Evolutionary conservation across 2,113 vertebrate species (phyloP).

Genomic region (Corythaixoides concolor): DNA sequence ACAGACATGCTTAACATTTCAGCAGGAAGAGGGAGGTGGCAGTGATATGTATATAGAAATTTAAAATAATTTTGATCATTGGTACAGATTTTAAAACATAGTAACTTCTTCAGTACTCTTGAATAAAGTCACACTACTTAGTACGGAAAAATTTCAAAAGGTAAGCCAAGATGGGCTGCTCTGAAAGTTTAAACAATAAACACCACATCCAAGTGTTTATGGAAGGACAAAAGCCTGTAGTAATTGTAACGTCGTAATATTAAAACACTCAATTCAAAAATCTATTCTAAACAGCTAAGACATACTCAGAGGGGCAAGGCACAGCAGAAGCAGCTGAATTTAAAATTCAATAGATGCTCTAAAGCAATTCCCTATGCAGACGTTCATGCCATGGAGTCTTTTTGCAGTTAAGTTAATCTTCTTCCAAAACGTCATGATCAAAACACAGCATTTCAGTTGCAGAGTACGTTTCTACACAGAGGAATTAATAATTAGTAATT

Average conservation of each 20-base stretch:
- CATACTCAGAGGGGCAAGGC: background rate
- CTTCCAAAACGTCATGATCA: background rate
- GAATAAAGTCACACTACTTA: background rate
- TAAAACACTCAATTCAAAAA: background rate
- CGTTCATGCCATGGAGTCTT: background rate
- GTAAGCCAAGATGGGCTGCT: background rate
- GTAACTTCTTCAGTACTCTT: background rate
- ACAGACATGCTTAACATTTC: background rate
- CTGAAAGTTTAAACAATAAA: background rate
- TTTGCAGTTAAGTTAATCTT: background rate
- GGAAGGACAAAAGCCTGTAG: background rate
- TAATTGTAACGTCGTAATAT: background rate
- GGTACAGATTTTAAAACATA: background rate
- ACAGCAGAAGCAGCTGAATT: background rate
- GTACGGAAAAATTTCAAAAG: background rate
- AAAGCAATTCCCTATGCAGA: background rate
- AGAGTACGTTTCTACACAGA: background rate
- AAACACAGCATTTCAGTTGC: background rate
- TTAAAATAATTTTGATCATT: background rate
- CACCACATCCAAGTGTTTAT: background rate
- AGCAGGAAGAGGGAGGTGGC: rapidly evolving
- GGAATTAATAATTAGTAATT: background rate
- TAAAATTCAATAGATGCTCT: background rate
- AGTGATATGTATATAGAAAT: background rate
- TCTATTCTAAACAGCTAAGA: background rate